Conservation (phyloP, 1,140 invertebrate species). For the Drosophila repleta region DNA sequence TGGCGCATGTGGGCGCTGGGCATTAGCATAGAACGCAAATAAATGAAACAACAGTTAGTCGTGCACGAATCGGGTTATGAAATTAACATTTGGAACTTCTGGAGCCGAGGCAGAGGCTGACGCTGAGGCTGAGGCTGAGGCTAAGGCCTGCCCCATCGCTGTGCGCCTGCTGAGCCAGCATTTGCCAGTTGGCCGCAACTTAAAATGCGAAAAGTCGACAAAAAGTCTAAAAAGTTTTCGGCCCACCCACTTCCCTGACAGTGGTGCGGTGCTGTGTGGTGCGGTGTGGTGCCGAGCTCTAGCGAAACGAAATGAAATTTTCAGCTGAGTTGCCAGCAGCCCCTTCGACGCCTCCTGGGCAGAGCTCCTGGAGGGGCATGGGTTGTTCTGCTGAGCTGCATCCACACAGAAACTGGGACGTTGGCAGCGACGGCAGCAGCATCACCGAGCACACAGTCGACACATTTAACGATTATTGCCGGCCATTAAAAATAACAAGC, state of each 20-base stretch:
- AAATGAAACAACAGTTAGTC: conserved; percentile 80
- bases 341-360: not conserved
- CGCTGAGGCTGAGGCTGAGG: conserved; percentile 7
- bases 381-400: conserved; percentile 66
- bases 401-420: conserved; percentile 52
- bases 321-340: conserved; percentile 75
- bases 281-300: conserved; percentile 33
- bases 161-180: conserved; percentile 68
- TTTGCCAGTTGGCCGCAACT: conserved; percentile 75
- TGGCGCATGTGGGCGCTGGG: conserved; percentile 50
- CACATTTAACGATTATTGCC: conserved; percentile 82
- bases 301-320: conserved; percentile 79
- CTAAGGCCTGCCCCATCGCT: not conserved
- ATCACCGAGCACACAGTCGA: conserved; percentile 61
- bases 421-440: conserved; percentile 25
- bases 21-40: conserved; percentile 80
- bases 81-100: conserved; percentile 71
- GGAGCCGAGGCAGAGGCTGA: conserved; percentile 7
- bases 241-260: conserved; percentile 30
- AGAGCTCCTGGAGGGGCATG: conserved; percentile 5
- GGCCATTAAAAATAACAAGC: conserved; percentile 81
- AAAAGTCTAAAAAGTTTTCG: conserved; percentile 81
- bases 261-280: conserved; percentile 9
- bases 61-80: conserved; percentile 77
- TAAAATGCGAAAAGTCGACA: conserved; percentile 81